Evolutionary conservation across 1,140 invertebrate species (phyloP), one percentile per base, ranked within the genome.

Genomic region (Melipona quadrifasciata): DNA sequence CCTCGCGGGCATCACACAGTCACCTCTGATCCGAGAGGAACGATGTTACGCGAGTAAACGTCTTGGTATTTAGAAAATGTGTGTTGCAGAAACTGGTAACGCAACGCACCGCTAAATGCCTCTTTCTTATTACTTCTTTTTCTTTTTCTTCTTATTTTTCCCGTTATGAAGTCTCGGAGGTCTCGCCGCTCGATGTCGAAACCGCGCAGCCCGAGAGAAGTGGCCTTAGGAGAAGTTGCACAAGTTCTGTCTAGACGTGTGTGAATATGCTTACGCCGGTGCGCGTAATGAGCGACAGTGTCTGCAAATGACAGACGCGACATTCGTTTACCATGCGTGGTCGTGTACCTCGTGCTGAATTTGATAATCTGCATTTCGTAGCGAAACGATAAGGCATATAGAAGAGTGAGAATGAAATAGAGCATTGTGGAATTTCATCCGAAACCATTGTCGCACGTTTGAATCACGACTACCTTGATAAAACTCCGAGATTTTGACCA

Each of bases 221-320:
- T 61, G 57, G 58, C 61, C 39, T 77, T 27, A 77, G 74, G 24
- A 58, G 27, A 24, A 2, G 74, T 77, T 77, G 74, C 74, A 76
- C 74, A 76, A 64, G 34, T 47, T 61, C 74, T 76, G 74, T 77
- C 74, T 77, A 64, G 74, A 77, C 74, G 27, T 47, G 61, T 51
- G 74, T 8, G n/a, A 77, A 77, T 77, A 77, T 27, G 21, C 39
- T 77, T 64, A 27, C n/a, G 74, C 34, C 21, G 31, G 24, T 11
- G 24, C 21, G 12, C 74, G 19, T 8, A 58, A 64, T 27, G 74
- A 58, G 39, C n/a, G 55, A 75, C 27, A 27, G 16, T 47, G 39
- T 47, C 58, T n/a, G 5, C 58, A 14, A 64, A 65, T 64, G 58
- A 64, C 34, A 47, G 4, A 47, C 19, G 55, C 24, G 16, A 47